phyloP scores from a whole-genome alignment of 1,140 invertebrate genomes.

The Drosophila tani region DNA sequence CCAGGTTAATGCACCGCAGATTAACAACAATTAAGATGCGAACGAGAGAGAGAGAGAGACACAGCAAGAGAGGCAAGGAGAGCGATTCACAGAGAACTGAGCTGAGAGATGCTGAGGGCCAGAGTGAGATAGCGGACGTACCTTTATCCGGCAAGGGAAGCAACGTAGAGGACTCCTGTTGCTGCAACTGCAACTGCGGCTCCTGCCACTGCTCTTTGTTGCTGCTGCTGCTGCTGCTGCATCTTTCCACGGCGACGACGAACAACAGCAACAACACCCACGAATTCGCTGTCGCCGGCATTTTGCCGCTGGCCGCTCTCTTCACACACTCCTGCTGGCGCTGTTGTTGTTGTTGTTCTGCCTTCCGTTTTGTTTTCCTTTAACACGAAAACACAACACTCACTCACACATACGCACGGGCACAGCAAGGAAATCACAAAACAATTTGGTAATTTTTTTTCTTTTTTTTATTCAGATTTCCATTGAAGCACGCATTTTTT shows the following conservation, averaged over 20 bases:
- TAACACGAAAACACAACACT: slow-evolving; percentile 48
- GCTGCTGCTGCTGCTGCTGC: slow-evolving; percentile 43
- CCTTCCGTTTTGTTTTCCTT: slow-evolving; percentile 47
- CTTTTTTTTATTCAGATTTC: slow-evolving; percentile 34
- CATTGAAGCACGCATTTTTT: slow-evolving; percentile 31
- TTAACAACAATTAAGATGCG: slow-evolving; percentile 58
- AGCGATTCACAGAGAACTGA: slow-evolving; percentile 10
- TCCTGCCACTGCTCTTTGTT: slow-evolving; percentile 53
- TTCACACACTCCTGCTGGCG: slow-evolving; percentile 17
- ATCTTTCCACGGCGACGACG: slow-evolving; percentile 43
- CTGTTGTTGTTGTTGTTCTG: slow-evolving; percentile 41
- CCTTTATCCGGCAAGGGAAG: slow-evolving; percentile 66
- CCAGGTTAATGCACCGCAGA: slow-evolving; percentile 65
- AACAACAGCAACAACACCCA: slow-evolving; percentile 71
- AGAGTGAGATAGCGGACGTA: slow-evolving; percentile 54
- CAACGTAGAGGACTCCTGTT: slow-evolving; percentile 66
- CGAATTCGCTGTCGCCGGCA: slow-evolving; percentile 75
- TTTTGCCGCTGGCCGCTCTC: slow-evolving; percentile 66
- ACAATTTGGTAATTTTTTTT: slow-evolving; percentile 12
- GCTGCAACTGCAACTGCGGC: slow-evolving; percentile 68
- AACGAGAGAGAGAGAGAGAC: slow-evolving; percentile 2
- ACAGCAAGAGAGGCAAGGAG: slow-evolving; percentile 3
- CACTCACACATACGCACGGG: background rate
- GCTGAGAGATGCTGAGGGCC: slow-evolving; percentile 25
- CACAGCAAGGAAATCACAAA: slow-evolving; percentile 37